Evolutionary conservation across 2,797 vertebrate species (phyloP), one percentile per base, ranked within the genome.

Genomic region (Hozukius guyotensis): DNA sequence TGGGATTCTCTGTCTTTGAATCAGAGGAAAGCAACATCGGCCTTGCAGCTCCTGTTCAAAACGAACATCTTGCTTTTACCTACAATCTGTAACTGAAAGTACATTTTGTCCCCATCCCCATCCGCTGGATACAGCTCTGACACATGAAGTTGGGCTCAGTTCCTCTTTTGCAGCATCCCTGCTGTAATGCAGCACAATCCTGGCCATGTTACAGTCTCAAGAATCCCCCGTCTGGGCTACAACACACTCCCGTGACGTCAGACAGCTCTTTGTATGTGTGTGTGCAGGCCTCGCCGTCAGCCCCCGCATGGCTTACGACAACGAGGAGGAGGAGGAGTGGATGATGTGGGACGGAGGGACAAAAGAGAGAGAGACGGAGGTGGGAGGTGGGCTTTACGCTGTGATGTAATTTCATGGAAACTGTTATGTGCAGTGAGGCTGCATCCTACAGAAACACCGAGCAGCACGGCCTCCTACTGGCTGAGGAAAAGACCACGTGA

Each of bases 351-450:
- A 57, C 42, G 57, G 73, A 69, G 87, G 66, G 52, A 79, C 66
- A 72, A 69, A 70, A 18, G 68, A 52, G 24, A 72, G 24, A 57
- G 32, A 57, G 32, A 42, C 1, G 25, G 71, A 62, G 75, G 79
- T 24, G 76, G 85, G 87, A 83, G 87, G 81, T 77, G 89, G 88
- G 85, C 72, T 89, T 88, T 74, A 72, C 29, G 5, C 84, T 90
- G 92, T 94, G 94, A 95, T 93, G 91, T 94, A 81, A 95, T 91
- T 90, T 89, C 87, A 92, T 86, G 86, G 89, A 86, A 80, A 85
- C 27, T 42, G 71, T 85, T 85, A 24, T 72, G 72, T 80, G 80
- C 31, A 74, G 56, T 84, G 82, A 84, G 80, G 88, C 65, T 85
- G 79, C 85, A 64, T 76, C 71, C 38, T 25, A 11, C 14, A 61